Conservation (phyloP, 2,888 invertebrate species). For the Bugula neritina region DNA sequence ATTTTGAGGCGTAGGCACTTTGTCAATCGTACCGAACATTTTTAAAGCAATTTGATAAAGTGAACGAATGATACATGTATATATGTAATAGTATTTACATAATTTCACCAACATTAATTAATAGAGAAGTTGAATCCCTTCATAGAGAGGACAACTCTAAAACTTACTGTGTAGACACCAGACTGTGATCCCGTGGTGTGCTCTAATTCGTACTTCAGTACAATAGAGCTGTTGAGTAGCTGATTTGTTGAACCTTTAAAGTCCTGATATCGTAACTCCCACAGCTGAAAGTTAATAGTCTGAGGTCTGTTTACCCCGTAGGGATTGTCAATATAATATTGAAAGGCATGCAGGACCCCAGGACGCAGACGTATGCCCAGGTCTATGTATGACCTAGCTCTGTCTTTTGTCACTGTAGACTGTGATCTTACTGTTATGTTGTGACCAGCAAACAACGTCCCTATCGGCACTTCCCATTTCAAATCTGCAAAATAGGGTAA, state of each 20-base stretch:
- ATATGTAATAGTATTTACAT: no score
- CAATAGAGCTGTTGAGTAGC: not conserved
- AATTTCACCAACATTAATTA: no score
- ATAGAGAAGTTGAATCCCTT: no score
- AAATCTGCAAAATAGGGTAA: not conserved
- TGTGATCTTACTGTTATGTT: conserved; percentile 19
- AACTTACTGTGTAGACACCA: conserved; percentile 12
- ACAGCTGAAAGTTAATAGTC: not conserved
- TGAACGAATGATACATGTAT: no score
- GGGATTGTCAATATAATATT: conserved; percentile 20
- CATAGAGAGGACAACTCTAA: no score
- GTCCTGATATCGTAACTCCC: conserved; percentile 4
- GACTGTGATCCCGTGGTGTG: conserved; percentile 3
- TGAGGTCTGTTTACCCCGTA: not conserved
- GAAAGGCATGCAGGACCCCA: conserved; percentile 5
- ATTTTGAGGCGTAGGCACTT: no score
- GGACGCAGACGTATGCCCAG: not conserved
- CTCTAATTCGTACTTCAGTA: not conserved
- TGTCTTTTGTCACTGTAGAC: not conserved
- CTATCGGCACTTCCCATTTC: conserved; percentile 8
- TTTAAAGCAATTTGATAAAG: no score
- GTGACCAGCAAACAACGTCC: not conserved
- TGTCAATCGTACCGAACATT: no score
- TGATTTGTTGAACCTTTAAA: not conserved
- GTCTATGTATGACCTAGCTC: not conserved